Base-by-base conservation (phyloP, 2,888 invertebrate species). In the Drosophila birchii region DNA sequence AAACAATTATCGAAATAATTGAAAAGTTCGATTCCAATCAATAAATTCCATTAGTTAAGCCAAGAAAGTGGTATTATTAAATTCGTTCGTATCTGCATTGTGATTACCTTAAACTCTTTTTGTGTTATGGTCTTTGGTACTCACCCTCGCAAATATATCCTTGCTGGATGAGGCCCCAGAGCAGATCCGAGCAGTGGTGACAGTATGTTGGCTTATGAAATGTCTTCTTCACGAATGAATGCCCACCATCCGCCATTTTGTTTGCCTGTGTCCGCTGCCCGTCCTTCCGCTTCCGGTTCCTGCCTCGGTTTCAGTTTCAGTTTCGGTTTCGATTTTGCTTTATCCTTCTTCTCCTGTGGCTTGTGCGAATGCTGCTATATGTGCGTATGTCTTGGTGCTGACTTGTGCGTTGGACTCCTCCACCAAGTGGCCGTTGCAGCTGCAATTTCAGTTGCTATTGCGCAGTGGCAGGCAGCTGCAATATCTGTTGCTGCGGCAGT, bases 181-280 rank as follows among this genome's bases (percentile, higher is more conserved):
- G 96, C 95, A 99, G 96, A 94, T 99, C 99, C 93, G 98, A 98
- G 95, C 99, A 99, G 95, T 99, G 98, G 95, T 99, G 99, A 95
- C 99, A 99, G 95, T 99, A 99, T 92, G 98, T 98, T 93, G 99
- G 99, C 95, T 99, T 99, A 95, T 99, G 99, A 95, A 99, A 99
- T 94, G 98, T 99, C 95, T 99, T 99, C 96, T 99, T 99, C 94
- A 96, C 96, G 96, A 99, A 99, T 95, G 97, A 98, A 95, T 99
- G 99, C 93, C 98, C 98, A 94, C 96, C 92, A 93, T 93, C 92
- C 93, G 93, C 93, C 93, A 93, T 93, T 93, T 93, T 93, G 92
- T 84, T 90, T 78, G 57, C 57, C 72, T 76, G 88, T 76, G 57
- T 64, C 76, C 76, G 71, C 77, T 76, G 81, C 76, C 75, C 74